Conservation (phyloP, 2,797 vertebrate genomes). For the Coregonus sp. region DNA sequence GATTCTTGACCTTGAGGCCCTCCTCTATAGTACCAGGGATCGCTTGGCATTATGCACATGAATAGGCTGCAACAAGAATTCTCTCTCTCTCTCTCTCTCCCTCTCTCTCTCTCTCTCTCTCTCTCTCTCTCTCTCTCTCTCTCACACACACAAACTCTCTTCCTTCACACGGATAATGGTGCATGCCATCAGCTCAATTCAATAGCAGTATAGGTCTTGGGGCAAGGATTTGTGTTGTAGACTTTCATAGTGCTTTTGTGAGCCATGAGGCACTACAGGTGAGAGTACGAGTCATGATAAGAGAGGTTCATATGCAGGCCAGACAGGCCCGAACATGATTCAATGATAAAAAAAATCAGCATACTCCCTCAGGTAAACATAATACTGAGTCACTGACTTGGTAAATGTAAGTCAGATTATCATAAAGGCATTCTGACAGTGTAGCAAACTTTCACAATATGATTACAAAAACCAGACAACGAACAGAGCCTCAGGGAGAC, state of each 20-base stretch:
- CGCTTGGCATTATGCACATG: slow-evolving; percentile 71
- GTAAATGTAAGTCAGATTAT: background rate
- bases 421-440: background rate
- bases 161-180: no score
- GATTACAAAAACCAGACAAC: background rate
- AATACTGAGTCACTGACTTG: background rate
- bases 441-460: no score
- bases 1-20: slow-evolving; percentile 59
- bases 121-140: slow-evolving; percentile 13
- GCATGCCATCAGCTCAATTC: no score
- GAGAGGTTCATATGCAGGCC: background rate
- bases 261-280: no score
- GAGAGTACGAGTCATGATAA: background rate
- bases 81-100: slow-evolving; percentile 8
- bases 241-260: no score
- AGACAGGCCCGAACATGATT: no score
- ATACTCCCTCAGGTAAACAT: background rate
- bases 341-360: background rate
- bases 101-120: slow-evolving; percentile 20
- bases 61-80: slow-evolving; percentile 63
- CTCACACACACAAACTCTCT: background rate
- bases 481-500: background rate
- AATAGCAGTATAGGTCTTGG: no score
- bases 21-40: slow-evolving; percentile 51
- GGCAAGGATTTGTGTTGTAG: no score